Base-by-base conservation (phyloP, 2,888 invertebrate genomes). In the Cryptus armator region DNA sequence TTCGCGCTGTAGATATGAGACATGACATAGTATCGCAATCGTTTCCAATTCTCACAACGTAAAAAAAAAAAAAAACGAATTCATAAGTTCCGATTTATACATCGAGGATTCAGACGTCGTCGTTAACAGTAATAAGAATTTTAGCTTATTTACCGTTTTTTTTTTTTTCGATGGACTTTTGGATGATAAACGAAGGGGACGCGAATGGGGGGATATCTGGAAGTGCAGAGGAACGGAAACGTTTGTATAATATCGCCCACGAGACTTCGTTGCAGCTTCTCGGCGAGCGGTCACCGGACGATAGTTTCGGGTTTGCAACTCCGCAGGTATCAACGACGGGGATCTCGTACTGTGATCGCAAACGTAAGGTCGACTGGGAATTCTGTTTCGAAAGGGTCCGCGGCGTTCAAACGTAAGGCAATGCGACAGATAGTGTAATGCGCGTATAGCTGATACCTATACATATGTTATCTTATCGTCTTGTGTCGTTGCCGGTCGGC, bases 401-500 rank as follows among this genome's bases (percentile, higher is more conserved):
- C 24, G n/a, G 19, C 56, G 29, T 14, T 32, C 59, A 29, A 46
- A 71, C 43, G 37, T 53, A 43, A n/a, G 53, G 10, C 53, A 71
- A 62, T 32, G 56, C 72, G 44, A 72, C 59, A 62, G 14, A 29
- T 1, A n/a, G 32, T 7, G n/a, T 56, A 24, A 56, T 19, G 24
- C 24, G 24, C 56, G 56, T 56, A 56, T 24, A 10, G 56, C 12
- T 29, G 48, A 48, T 44, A 51, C 14, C 48, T 71, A 43, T 46
- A 32, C 46, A 51, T 75, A 12, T 43, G 37, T 53, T 72, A 66
- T 81, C 67, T 84, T 81, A 84, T 81, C 48, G 46, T 9, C 14
- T 51, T 32, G 84, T 71, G 51, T 78, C 68, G 78, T 78, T 71
- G 83, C 62, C 70, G 67, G 77, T 62, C 51, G 76, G 74, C 62